Base-by-base conservation (phyloP, 2,888 invertebrate species). In the Acleris literana region DNA sequence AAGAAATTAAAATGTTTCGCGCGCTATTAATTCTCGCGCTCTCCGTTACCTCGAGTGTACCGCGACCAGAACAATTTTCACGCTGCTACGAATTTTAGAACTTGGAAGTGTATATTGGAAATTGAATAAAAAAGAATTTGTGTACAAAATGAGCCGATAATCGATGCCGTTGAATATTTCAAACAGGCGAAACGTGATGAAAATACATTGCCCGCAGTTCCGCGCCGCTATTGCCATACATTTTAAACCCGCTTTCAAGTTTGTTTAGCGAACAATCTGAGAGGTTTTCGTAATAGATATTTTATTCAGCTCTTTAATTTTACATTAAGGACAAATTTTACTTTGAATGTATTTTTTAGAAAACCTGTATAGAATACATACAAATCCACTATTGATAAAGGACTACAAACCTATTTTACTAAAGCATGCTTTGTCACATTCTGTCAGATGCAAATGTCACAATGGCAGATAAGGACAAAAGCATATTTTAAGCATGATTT, bases 161-260 rank as follows among this genome's bases (percentile, higher is more conserved):
- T 88, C 88, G 88, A 88, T 84, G 82, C 83, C 79, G 83, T 86
- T 88, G 87, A 89, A 90, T 90, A 90, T 90, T 89, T 87, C 85
- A 87, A 85, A 83, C 82, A 81, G 77, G 76, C 74, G 81, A 76
- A 75, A 84, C 87, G 87, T 88, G 87, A 89, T 82, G 78, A 77
- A 87, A 88, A 88, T 87, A 83, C 82, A 80, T 75, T 64, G 70
- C 69, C 71, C 71, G 72, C 70, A 74, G 76, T 76, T 73, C 76
- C 73, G 68, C 76, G 78, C 78, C 79, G 78, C 75, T 73, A 74
- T 78, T 79, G 77, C 78, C 75, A 74, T 77, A 77, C 80, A 79
- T 80, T 83, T 76, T 80, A 78, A 79, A 76, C 72, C 72, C 71
- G 71, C 68, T 75, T 57, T 74, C 69, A 76, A 79, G 80, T 82